phyloP scores from a whole-genome alignment of 2,797 vertebrate genomes.

The Epinephelus awoara region DNA sequence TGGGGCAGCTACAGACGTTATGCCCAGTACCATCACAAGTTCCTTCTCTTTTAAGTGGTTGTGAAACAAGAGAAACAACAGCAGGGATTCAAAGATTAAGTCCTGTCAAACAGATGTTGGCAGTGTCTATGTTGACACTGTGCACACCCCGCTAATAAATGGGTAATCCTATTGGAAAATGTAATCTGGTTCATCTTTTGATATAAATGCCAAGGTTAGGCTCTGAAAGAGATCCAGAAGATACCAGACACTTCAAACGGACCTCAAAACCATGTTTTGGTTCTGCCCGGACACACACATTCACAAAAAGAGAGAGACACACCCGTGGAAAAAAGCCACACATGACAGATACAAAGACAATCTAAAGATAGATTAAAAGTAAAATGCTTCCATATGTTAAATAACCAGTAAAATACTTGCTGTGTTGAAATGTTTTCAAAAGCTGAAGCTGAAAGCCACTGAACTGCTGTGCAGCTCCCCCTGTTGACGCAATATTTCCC shows the following conservation, averaged over 20 bases:
- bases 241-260: slow-evolving; percentile 65
- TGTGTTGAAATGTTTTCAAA: slow-evolving; percentile 19
- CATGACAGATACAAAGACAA: slow-evolving; percentile 51
- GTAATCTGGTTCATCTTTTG: slow-evolving; percentile 51
- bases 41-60: slow-evolving; percentile 8
- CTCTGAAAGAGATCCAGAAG: slow-evolving; percentile 40
- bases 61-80: slow-evolving; percentile 27
- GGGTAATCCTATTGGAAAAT: slow-evolving; percentile 47
- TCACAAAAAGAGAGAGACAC: slow-evolving; percentile 25
- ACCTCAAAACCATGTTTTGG: slow-evolving; percentile 59
- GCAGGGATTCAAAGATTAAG: slow-evolving; percentile 17
- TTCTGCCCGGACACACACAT: slow-evolving; percentile 12
- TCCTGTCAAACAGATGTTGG: slow-evolving; percentile 55
- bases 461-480: slow-evolving; percentile 65
- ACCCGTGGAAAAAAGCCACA: slow-evolving; percentile 18
- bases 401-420: slow-evolving; percentile 42
- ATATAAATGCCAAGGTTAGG: slow-evolving; percentile 42
- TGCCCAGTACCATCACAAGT: neutral
- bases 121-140: slow-evolving; percentile 56
- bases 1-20: neutral
- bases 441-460: slow-evolving; percentile 19
- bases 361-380: slow-evolving; percentile 57
- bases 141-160: slow-evolving; percentile 56
- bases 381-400: slow-evolving; percentile 66
- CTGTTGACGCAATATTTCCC: slow-evolving; percentile 51